Percentiles rank a stretch among this genome's conserved stretches.
Conservation (phyloP, 1,140 invertebrate species). For the Sycophila sp. region DNA sequence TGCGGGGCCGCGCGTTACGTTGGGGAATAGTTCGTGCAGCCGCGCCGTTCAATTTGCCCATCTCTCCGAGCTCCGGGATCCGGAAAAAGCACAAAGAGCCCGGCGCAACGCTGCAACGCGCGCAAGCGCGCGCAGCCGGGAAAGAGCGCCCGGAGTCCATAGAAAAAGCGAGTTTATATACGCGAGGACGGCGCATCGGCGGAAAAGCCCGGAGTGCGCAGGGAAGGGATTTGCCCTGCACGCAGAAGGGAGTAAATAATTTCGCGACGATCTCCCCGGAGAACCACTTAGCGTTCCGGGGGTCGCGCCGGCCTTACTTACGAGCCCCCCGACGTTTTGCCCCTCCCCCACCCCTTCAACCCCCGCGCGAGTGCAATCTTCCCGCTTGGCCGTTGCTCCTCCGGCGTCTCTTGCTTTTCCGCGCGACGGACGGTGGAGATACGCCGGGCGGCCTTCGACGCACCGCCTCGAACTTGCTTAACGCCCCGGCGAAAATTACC, state of each 20-base stretch:
- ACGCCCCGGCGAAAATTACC: neutral
- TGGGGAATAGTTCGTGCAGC: neutral
- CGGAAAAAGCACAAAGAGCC: too few relatives aligned
- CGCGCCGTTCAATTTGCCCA: neutral
- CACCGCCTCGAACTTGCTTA: conserved; percentile 1
- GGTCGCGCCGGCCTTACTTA: conserved; percentile 42
- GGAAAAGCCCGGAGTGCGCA: conserved; percentile 35
- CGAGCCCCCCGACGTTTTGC: conserved; percentile 46
- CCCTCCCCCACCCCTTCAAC: conserved; percentile 12
- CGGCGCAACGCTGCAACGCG: neutral
- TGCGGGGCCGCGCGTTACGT: neutral
- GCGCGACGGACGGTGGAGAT: neutral
- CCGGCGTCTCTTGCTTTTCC: neutral
- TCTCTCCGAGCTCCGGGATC: too few relatives aligned
- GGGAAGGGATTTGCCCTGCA: neutral
- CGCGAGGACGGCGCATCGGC: too few relatives aligned
- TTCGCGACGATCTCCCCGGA: conserved; percentile 45
- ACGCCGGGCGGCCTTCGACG: neutral
- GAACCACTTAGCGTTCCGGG: conserved; percentile 46
- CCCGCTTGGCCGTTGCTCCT: neutral
- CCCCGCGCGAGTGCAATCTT: conserved; percentile 17
- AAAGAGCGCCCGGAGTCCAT: neutral
- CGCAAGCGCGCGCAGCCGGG: neutral
- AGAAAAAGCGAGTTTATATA: conserved; percentile 5
- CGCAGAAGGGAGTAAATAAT: conserved; percentile 47